Conservation (phyloP, 2,888 invertebrate species). For the Limulus polyphemus region DNA sequence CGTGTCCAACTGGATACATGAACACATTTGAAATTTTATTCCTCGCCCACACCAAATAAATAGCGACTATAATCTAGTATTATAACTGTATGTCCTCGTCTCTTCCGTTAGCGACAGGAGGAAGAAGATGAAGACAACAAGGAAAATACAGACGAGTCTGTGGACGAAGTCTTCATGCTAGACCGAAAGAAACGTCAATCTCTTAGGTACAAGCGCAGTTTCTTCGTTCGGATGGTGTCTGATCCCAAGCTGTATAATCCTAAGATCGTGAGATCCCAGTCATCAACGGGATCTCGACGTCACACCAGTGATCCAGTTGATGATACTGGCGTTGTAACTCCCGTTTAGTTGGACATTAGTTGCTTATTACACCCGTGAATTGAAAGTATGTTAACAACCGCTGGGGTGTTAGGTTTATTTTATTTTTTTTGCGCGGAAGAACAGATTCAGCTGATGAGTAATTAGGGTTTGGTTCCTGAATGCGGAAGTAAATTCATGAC, state of each 20-base stretch:
- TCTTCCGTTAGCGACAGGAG: conserved; percentile 31
- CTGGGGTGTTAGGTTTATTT: too few relatives aligned
- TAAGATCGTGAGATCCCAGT: conserved; percentile 46
- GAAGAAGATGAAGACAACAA: conserved; percentile 30
- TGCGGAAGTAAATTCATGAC: too few relatives aligned
- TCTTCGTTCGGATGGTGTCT: conserved; percentile 94
- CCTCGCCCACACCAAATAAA: too few relatives aligned
- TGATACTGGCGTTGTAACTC: conserved; percentile 22
- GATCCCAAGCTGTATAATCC: conserved; percentile 94
- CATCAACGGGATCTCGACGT: conserved; percentile 19
- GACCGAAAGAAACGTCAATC: conserved; percentile 51
- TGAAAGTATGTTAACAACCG: too few relatives aligned
- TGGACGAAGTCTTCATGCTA: conserved; percentile 30
- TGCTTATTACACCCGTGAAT: too few relatives aligned
- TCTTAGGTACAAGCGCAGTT: conserved; percentile 79
- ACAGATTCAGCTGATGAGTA: too few relatives aligned
- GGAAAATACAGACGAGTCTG: conserved; percentile 30
- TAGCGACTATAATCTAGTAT: too few relatives aligned
- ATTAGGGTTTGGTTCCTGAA: too few relatives aligned
- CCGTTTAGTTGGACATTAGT: conserved; percentile 9
- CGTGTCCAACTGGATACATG: too few relatives aligned
- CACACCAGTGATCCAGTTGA: conserved; percentile 25
- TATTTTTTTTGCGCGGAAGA: too few relatives aligned
- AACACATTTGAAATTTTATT: too few relatives aligned
- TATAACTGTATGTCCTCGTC: too few relatives aligned